These are phyloP conservation scores for Muricea muricata DNA, from an alignment of 92 coral and sea anemone species.

Conservation along the genomic window DNA sequence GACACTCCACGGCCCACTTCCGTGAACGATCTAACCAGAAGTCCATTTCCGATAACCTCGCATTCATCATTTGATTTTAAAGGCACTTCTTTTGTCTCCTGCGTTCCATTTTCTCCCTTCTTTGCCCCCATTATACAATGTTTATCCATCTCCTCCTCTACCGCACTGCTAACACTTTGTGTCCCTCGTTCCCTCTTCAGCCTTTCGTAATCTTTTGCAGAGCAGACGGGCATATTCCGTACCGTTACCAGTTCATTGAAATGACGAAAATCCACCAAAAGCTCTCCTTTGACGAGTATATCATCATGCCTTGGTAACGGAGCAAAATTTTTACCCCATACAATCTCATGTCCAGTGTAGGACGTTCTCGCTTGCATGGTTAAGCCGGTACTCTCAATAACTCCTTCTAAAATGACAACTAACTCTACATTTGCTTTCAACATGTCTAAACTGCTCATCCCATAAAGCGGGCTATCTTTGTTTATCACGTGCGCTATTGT, in stretches of 20 bases:
- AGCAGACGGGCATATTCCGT: conserved; percentile 72
- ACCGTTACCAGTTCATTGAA: conserved; percentile 73
- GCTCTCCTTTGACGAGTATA: conserved; percentile 75
- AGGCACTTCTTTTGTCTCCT: not conserved
- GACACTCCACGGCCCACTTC: not conserved
- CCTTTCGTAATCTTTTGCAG: conserved; percentile 77
- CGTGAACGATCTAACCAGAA: not conserved
- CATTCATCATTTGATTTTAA: not conserved
- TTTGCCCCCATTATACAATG: not conserved
- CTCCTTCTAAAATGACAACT: conserved; percentile 88
- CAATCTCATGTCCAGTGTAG: conserved; percentile 83
- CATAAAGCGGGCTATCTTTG: conserved; percentile 89
- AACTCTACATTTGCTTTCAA: conserved; percentile 80
- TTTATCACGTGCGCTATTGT: conserved; percentile 92
- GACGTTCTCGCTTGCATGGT: conserved; percentile 93
- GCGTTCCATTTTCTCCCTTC: not conserved
- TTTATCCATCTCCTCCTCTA: not conserved
- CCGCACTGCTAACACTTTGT: not conserved
- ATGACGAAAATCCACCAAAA: conserved; percentile 77
- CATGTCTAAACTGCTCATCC: conserved; percentile 78
- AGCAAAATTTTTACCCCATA: conserved; percentile 90
- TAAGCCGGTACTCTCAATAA: conserved; percentile 92
- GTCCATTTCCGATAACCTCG: conserved; percentile 29
- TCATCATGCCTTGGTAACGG: conserved; percentile 64
- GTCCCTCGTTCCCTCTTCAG: not conserved